Conservation (phyloP, 1,140 invertebrate species). For the Agrilus planipennis region DNA sequence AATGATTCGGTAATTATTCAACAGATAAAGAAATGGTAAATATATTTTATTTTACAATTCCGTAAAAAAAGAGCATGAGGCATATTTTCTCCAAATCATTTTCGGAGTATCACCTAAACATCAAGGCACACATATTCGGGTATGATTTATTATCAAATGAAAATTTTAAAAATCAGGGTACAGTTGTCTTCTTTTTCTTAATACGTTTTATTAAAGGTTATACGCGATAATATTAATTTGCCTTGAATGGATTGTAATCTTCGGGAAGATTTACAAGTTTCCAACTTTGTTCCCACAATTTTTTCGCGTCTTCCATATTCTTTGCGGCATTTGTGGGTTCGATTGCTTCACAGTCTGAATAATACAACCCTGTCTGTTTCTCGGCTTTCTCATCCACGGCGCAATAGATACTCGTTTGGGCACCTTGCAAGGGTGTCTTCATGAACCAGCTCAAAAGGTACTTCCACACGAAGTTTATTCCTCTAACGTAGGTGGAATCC, state of each 20-base stretch:
- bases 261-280: conserved; percentile 40
- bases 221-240: too few species aligned
- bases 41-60: too few species aligned
- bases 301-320: conserved; percentile 43
- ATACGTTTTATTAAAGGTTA: too few species aligned
- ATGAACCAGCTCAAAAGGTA: conserved; percentile 33
- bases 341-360: conserved; percentile 42
- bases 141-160: too few species aligned
- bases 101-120: too few species aligned
- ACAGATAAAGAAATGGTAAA: too few species aligned
- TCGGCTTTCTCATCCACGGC: conserved; percentile 52
- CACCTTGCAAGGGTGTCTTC: conserved; percentile 52
- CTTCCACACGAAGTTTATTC: conserved; percentile 24
- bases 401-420: conserved; percentile 66
- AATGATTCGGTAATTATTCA: too few species aligned
- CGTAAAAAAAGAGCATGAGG: too few species aligned
- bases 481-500: conserved; percentile 34
- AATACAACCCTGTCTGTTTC: conserved; percentile 44
- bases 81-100: too few species aligned
- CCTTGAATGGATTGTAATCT: conserved; percentile 22
- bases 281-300: conserved; percentile 48
- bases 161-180: too few species aligned
- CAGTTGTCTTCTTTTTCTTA: too few species aligned
- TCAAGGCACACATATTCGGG: too few species aligned
- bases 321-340: conserved; percentile 32